Percentiles rank a stretch among this genome's conserved stretches.
phyloP scores from a whole-genome alignment of 2,888 invertebrate species.

The Blastobasis lacticolella region DNA sequence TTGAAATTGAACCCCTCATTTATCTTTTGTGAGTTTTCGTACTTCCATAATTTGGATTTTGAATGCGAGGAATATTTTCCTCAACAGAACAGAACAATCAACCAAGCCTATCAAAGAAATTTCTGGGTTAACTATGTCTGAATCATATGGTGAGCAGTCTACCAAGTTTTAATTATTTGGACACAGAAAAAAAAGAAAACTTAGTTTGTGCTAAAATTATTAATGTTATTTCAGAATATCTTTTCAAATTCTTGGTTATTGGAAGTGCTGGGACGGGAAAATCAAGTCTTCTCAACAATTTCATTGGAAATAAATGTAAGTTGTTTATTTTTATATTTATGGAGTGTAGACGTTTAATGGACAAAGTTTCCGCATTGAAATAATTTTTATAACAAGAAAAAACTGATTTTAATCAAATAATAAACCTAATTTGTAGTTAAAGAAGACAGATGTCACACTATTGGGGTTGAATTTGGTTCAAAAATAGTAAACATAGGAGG shows the following conservation, averaged over 20 bases:
- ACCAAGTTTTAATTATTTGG: not conserved
- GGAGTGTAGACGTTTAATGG: conserved; percentile 50
- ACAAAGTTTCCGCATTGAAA: conserved; percentile 66
- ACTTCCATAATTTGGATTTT: too few species aligned
- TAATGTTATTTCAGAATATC: conserved; percentile 77
- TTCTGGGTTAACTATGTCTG: conserved; percentile 25
- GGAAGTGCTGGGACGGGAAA: conserved; percentile 90
- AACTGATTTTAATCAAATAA: not conserved
- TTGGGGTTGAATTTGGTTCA: conserved; percentile 91
- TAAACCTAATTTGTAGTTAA: conserved; percentile 74
- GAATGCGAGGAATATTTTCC: not conserved
- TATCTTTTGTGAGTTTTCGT: too few species aligned
- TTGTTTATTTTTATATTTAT: conserved; percentile 19
- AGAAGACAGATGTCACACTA: conserved; percentile 88
- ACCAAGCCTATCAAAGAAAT: not conserved
- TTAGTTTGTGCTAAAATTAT: not conserved
- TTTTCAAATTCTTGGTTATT: conserved; percentile 89
- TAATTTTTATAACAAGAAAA: not conserved
- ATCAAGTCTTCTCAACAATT: conserved; percentile 87
- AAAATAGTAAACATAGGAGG: conserved; percentile 88
- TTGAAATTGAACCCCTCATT: too few species aligned
- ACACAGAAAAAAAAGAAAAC: too few species aligned
- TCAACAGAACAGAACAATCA: too few species aligned
- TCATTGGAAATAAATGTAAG: conserved; percentile 90
- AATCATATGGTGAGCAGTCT: conserved; percentile 29